phyloP scores from a whole-genome alignment of 2,888 invertebrate genomes.

The Ectemnius continuus region DNA sequence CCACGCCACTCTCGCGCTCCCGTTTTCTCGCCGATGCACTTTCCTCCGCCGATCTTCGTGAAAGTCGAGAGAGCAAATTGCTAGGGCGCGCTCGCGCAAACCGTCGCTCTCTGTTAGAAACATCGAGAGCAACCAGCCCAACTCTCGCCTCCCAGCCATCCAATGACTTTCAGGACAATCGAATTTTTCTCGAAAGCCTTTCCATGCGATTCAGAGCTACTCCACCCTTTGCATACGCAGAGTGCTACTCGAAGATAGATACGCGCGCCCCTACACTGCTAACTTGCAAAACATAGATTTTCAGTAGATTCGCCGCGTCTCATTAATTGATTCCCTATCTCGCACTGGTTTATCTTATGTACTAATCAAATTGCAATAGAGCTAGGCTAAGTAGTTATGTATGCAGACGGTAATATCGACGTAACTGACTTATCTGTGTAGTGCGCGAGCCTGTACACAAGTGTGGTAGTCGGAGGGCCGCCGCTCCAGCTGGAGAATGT shows the following conservation, averaged over 20 bases:
- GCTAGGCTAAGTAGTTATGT: no score
- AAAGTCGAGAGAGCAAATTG: conserved; percentile 53
- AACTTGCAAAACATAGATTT: no score
- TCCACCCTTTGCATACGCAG: no score
- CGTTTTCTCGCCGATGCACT: conserved; percentile 52
- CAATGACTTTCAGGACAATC: neutral
- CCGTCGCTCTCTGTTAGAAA: conserved; percentile 42
- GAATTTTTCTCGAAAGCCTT: neutral
- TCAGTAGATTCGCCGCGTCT: no score
- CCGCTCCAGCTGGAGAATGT: conserved; percentile 21
- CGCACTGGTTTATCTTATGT: no score
- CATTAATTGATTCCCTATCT: no score
- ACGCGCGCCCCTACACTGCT: no score
- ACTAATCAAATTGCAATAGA: no score
- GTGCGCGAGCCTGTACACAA: neutral
- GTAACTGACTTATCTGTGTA: neutral
- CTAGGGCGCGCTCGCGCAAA: conserved; percentile 32
- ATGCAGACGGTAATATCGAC: no score
- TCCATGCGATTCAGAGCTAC: no score
- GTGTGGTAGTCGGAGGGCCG: conserved; percentile 36
- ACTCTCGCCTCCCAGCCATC: neutral
- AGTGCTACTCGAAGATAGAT: no score
- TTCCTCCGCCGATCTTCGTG: conserved; percentile 54
- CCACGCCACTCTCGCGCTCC: conserved; percentile 50
- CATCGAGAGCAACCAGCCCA: neutral